Evolutionary conservation across 2,888 invertebrate genomes (phyloP), one percentile per base, ranked within the genome.

Genomic region (Drosophila koepferae): DNA sequence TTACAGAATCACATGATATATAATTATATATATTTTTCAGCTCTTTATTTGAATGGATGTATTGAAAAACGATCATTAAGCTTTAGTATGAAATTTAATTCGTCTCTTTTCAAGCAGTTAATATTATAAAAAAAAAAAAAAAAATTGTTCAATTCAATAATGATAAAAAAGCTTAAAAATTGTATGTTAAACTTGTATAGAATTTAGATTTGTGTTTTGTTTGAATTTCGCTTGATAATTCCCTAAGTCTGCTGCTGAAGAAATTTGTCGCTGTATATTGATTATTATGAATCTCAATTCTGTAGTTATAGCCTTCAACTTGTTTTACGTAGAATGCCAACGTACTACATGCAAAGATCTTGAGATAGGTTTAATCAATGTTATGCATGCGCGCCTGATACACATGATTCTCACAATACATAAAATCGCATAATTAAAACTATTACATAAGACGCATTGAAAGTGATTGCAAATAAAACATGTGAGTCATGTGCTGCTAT

Each of bases 381-480:
- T 34, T 51, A 18, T 51, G 49, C 49, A 51, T 31, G 49, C 49
- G 49, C 36, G 36, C 20, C 20, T 12, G 12, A 34, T 18, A 12
- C 49, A 51, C 49, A 34, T 34, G 34, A 7, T 7, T 36, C 36
- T 36, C 51, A 51, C 44, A 23, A 12, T 31, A 46, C 18, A 58
- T 31, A 23, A 18, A 16, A 14, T 44, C 23, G 14, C 60, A 60
- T 48, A 59, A 59, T 48, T 49, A 36, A 20, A 36, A 20, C 34
- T 14, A 43, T 72, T 72, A 55, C 72, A 72, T 63, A 73, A 73
- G 49, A 44, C 4, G 36, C 55, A 46, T 49, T 54, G 18, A 10
- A 12, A 20, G 58, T 54, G 59, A 75, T 71, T 54, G 49, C 23
- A 49, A 55, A 46, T 41, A 12, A 58, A 41, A 54, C 18, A 38